These are phyloP conservation scores for Sympetrum striolatum DNA, from an alignment of 2,888 invertebrate species.

Conservation along the genomic window DNA sequence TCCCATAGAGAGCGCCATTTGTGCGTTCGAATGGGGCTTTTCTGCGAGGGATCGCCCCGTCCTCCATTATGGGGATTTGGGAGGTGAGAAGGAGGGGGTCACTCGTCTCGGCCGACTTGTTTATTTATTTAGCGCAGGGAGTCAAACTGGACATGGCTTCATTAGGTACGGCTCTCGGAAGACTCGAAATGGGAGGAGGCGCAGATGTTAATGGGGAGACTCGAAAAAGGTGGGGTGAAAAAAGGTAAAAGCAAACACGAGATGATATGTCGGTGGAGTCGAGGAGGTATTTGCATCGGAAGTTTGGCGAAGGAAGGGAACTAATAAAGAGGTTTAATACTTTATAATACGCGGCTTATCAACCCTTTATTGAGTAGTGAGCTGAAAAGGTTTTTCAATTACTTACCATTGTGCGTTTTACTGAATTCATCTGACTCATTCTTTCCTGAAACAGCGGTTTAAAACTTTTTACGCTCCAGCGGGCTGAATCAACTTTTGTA, in stretches of 20 bases:
- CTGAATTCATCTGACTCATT: no score
- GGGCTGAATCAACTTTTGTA: no score
- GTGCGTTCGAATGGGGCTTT: neutral
- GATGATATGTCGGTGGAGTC: neutral
- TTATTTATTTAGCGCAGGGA: slow-evolving; percentile 49
- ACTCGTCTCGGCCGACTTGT: slow-evolving; percentile 44
- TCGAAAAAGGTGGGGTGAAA: neutral
- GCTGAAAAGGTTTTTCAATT: no score
- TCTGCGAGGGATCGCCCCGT: neutral
- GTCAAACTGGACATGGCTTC: slow-evolving; percentile 48
- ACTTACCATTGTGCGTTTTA: no score
- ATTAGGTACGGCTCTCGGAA: slow-evolving; percentile 46
- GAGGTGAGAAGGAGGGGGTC: neutral
- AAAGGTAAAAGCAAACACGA: neutral
- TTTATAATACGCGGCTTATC: no score
- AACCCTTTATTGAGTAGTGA: no score
- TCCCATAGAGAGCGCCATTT: neutral
- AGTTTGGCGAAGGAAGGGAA: no score
- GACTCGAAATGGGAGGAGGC: neutral
- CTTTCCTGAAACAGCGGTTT: no score
- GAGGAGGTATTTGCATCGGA: no score
- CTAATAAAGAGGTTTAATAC: no score
- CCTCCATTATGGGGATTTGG: neutral
- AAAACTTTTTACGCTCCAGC: no score
- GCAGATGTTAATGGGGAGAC: neutral